Percentiles rank a stretch among this genome's conserved stretches.
Evolutionary conservation across 2,888 invertebrate genomes (phyloP).

Genomic region (Pasiphila rectangulata): DNA sequence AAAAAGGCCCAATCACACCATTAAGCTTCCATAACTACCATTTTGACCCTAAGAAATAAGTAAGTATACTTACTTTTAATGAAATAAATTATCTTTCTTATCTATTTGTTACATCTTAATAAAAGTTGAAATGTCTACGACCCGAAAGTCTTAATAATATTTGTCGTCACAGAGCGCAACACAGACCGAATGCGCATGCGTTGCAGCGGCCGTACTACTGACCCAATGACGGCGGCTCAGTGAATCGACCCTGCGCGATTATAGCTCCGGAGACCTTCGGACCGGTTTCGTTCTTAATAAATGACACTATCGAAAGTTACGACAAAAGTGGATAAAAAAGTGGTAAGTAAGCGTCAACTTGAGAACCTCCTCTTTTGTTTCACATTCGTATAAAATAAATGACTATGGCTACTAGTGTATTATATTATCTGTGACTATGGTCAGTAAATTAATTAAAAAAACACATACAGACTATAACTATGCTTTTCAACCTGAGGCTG

Average conservation of each 20-base stretch:
- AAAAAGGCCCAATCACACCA: too few relatives aligned
- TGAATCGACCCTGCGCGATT: slow-evolving; percentile 53
- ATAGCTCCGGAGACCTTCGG: slow-evolving; percentile 3
- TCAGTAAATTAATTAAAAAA: too few relatives aligned
- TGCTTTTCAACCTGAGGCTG: too few relatives aligned
- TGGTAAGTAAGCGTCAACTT: too few relatives aligned
- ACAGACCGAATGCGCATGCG: slow-evolving; percentile 47
- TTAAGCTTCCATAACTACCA: too few relatives aligned
- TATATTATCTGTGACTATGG: too few relatives aligned
- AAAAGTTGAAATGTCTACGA: slow-evolving; percentile 6
- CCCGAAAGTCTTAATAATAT: slow-evolving; percentile 17
- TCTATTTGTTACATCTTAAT: slow-evolving; percentile 2
- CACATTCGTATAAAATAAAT: too few relatives aligned
- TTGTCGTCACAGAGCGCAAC: slow-evolving; percentile 23
- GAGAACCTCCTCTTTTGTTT: too few relatives aligned
- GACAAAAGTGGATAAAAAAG: too few relatives aligned
- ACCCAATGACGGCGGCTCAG: slow-evolving; percentile 74
- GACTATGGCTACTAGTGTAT: too few relatives aligned
- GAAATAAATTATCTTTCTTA: not conserved
- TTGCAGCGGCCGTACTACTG: slow-evolving; percentile 65
- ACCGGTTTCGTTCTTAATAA: not conserved
- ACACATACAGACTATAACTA: too few relatives aligned
- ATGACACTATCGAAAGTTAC: too few relatives aligned
- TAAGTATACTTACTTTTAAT: not conserved
- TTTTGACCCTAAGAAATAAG: not conserved